These are phyloP conservation scores for Operophtera brumata DNA, from an alignment of 2,888 invertebrate species.

Conservation along the genomic window DNA sequence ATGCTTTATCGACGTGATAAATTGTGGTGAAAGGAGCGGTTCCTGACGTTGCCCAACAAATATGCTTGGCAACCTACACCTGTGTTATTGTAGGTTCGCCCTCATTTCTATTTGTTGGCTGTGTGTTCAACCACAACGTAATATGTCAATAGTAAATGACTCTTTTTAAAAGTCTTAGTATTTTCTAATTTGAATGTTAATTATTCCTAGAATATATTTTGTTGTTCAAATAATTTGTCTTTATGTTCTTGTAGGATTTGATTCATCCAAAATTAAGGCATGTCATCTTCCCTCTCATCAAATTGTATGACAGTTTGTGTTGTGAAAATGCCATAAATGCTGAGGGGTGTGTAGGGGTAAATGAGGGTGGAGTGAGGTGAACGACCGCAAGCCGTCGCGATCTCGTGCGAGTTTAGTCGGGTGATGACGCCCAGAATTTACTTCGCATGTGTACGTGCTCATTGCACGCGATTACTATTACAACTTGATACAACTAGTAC, in stretches of 20 bases:
- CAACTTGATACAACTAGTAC: constrained; percentile 1
- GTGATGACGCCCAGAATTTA: constrained; percentile 21
- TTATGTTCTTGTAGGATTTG: neutral
- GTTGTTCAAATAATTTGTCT: neutral
- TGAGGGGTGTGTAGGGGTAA: constrained; percentile 47
- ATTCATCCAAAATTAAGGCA: neutral
- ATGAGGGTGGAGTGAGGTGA: constrained; percentile 49
- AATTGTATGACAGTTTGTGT: constrained; percentile 28
- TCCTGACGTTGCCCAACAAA: constrained; percentile 14
- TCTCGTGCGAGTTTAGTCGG: constrained; percentile 34
- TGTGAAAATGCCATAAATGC: constrained; percentile 30
- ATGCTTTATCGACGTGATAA: constrained; percentile 5
- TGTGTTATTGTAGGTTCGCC: constrained; percentile 17
- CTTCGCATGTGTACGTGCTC: constrained; percentile 31
- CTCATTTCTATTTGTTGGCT: constrained; percentile 19
- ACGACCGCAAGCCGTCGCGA: constrained; percentile 51
- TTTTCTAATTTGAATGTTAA: neutral
- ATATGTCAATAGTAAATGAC: neutral
- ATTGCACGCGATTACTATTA: constrained; percentile 23
- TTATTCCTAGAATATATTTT: neutral
- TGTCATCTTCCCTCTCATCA: constrained; percentile 8
- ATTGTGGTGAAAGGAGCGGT: neutral
- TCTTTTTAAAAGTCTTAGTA: no score
- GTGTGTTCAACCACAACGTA: constrained; percentile 1
- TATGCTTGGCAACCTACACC: constrained; percentile 23